Conservation (phyloP, 2,888 invertebrate genomes). For the Candidula unifasciata region DNA sequence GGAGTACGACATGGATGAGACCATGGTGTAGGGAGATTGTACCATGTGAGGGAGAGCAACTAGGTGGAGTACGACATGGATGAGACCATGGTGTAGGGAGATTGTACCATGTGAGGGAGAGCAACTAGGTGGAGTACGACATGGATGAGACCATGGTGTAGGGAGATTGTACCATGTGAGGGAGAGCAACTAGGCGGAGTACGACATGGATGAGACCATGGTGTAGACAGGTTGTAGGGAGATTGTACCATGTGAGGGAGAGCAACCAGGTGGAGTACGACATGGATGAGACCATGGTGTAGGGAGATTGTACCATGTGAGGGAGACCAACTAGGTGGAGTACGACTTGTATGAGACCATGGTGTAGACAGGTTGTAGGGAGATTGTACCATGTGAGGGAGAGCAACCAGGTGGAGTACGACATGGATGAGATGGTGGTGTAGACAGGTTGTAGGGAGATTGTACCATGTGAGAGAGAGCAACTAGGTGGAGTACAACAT, state of each 20-base stretch:
- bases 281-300: conserved; percentile 66
- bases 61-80: conserved; percentile 65
- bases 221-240: conserved; percentile 59
- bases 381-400: conserved; percentile 69
- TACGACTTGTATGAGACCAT: conserved; percentile 65
- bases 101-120: background rate
- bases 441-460: conserved; percentile 68
- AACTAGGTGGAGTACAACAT: conserved; percentile 63
- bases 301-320: too few species aligned
- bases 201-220: conserved; percentile 65
- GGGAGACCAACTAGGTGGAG: too few species aligned
- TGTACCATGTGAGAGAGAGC: conserved; percentile 70
- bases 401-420: conserved; percentile 64
- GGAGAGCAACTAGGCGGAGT: conserved; percentile 65
- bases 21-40: conserved; percentile 62
- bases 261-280: conserved; percentile 65
- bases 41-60: background rate
- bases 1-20: conserved; percentile 67
- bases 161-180: conserved; percentile 66
- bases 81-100: conserved; percentile 62
- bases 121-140: conserved; percentile 60
- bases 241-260: conserved; percentile 69
- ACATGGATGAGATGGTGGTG: conserved; percentile 66
- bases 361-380: conserved; percentile 69
- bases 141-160: conserved; percentile 64